phyloP scores from a whole-genome alignment of 1,140 invertebrate species.

The Tetragnatha versicolor region DNA sequence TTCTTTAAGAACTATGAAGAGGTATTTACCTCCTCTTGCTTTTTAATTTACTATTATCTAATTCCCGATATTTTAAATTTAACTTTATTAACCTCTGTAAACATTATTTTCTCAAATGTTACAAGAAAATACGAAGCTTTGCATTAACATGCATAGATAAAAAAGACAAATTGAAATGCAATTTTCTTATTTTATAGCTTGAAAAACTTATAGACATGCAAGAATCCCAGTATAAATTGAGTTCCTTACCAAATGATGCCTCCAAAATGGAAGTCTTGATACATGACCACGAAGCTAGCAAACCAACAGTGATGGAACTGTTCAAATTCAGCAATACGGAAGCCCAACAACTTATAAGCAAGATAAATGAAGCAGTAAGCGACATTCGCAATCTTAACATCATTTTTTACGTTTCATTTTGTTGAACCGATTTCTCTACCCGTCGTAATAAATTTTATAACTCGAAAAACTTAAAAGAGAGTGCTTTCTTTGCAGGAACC shows the following conservation, averaged over 20 bases:
- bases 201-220: constrained; percentile 67
- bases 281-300: constrained; percentile 70
- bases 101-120: no score
- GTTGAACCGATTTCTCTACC: no score
- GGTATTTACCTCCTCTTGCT: constrained; percentile 63
- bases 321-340: constrained; percentile 71
- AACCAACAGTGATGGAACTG: constrained; percentile 69
- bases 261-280: constrained; percentile 64
- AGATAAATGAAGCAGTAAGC: constrained; percentile 72
- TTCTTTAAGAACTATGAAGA: constrained; percentile 75
- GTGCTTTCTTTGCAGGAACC: constrained; percentile 71
- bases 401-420: background rate
- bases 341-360: constrained; percentile 71
- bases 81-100: background rate
- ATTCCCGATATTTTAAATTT: background rate
- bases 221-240: constrained; percentile 65
- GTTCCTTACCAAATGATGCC: constrained; percentile 65
- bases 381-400: background rate
- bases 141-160: no score
- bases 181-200: constrained; percentile 62
- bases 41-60: background rate
- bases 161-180: no score
- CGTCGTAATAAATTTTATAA: no score
- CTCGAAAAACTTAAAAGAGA: no score
- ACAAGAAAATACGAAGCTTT: no score